phyloP scores from a whole-genome alignment of 2,113 vertebrate species.

The Puffinus mauretanicus region DNA sequence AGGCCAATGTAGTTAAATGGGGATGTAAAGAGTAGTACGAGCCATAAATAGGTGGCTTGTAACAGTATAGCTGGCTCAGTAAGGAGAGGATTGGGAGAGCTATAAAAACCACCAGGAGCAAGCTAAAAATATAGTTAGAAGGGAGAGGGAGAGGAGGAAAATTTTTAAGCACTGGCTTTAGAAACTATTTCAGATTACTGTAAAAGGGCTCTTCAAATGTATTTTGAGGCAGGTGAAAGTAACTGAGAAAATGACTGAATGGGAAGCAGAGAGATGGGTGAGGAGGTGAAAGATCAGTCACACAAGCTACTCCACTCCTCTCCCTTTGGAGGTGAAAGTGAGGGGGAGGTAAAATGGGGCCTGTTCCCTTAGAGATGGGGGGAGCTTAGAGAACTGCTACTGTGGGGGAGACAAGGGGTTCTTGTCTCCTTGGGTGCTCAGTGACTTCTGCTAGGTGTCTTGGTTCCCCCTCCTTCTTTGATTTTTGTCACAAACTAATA shows the following conservation, averaged over 20 bases:
- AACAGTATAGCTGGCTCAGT: conserved; percentile 38
- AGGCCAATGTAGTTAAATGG: conserved; percentile 55
- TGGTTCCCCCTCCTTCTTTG: neutral
- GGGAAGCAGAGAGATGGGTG: neutral
- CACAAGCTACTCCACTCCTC: neutral
- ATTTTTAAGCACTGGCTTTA: conserved; percentile 17
- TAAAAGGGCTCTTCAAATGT: conserved; percentile 2
- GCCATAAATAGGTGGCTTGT: conserved; percentile 68
- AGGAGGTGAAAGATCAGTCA: neutral
- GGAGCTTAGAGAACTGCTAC: neutral
- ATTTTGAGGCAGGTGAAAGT: conserved; percentile 4
- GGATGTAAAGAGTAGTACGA: conserved; percentile 33
- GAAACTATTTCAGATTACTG: conserved; percentile 30
- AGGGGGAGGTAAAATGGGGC: neutral
- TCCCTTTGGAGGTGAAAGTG: neutral
- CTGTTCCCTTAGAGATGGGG: neutral
- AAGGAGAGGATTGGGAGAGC: conserved; percentile 42
- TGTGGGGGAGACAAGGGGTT: rapidly evolving
- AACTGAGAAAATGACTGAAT: neutral
- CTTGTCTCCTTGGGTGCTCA: neutral
- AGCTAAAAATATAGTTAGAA: conserved; percentile 58
- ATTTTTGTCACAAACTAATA: neutral
- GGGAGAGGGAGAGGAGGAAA: conserved; percentile 31
- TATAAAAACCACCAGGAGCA: conserved; percentile 45
- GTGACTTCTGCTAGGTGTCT: neutral